Evolutionary conservation across 2,797 vertebrate genomes (phyloP).

Genomic region (Diceros bicornis): DNA sequence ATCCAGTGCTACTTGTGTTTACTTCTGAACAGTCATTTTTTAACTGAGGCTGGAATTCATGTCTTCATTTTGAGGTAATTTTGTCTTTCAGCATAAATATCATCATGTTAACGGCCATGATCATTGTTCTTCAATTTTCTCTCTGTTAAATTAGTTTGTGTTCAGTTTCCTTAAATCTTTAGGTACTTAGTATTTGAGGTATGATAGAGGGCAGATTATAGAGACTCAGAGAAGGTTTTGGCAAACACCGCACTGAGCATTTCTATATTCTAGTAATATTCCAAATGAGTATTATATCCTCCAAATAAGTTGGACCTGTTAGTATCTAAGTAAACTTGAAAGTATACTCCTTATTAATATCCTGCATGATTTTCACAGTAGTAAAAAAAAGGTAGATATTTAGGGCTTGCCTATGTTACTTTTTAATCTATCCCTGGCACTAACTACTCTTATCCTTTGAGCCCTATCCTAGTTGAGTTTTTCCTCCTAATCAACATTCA

Average conservation of each 20-base stretch:
- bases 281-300: neutral
- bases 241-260: neutral
- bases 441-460: neutral
- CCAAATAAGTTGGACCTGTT: neutral
- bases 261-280: neutral
- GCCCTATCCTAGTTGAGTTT: neutral
- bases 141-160: neutral
- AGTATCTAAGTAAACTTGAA: neutral
- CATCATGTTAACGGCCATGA: neutral
- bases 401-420: neutral
- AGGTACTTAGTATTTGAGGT: neutral
- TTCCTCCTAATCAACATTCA: neutral
- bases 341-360: neutral
- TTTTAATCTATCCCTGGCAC: neutral
- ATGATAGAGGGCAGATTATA: neutral
- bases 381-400: neutral
- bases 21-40: conserved; percentile 88
- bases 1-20: conserved; percentile 85
- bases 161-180: neutral
- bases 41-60: conserved; percentile 92
- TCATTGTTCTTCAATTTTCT: neutral
- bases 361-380: neutral
- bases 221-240: neutral
- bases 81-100: conserved; percentile 52
- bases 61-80: conserved; percentile 95